These are phyloP conservation scores for Ylistrum balloti DNA, from an alignment of 1,140 invertebrate genomes.

Conservation along the genomic window DNA sequence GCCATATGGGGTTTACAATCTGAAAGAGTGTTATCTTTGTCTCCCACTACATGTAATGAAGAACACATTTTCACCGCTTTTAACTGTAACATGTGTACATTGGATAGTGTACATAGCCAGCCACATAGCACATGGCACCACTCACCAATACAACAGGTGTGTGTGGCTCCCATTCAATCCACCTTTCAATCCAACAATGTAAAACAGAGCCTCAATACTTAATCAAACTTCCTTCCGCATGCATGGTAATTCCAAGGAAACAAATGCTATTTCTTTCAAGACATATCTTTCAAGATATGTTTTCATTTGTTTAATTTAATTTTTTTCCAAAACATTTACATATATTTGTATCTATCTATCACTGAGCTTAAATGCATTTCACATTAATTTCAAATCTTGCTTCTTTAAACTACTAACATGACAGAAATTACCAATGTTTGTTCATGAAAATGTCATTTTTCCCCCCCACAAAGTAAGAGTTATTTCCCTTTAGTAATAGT, in stretches of 20 bases:
- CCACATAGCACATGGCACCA: not conserved
- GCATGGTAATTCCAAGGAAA: too few species aligned
- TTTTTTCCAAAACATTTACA: too few species aligned
- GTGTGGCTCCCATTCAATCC: not conserved
- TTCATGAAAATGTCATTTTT: too few species aligned
- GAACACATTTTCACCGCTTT: not conserved
- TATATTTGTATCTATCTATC: too few species aligned
- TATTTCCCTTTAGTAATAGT: not conserved
- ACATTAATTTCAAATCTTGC: too few species aligned
- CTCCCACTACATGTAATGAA: not conserved
- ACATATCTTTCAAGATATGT: too few species aligned
- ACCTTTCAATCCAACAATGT: not conserved
- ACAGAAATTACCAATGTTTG: too few species aligned
- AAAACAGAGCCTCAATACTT: not conserved
- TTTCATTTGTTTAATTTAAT: too few species aligned
- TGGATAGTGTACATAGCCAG: not conserved
- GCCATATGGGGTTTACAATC: not conserved
- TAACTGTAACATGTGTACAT: not conserved
- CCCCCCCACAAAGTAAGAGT: not conserved
- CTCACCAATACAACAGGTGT: constrained; percentile 5
- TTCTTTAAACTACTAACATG: too few species aligned
- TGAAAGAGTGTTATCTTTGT: not conserved
- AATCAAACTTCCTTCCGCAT: too few species aligned
- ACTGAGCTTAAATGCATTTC: too few species aligned
- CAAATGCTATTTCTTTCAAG: too few species aligned